Evolutionary conservation across 2,888 invertebrate genomes (phyloP), one percentile per base, ranked within the genome.

Genomic region (Operophtera brumata): DNA sequence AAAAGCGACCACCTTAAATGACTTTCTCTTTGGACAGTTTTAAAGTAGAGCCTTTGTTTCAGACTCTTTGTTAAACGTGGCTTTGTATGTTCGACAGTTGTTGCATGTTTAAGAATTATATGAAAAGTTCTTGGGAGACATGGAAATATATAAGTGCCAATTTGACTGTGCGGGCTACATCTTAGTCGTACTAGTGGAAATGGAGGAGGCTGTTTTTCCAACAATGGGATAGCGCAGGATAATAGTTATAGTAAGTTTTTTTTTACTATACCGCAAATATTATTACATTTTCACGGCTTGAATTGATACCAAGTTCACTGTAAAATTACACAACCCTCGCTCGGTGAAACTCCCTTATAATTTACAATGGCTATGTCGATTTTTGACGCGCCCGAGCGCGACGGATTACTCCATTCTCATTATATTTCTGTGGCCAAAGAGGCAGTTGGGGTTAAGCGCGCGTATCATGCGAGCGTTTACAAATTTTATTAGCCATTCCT

Each of bases 401-500:
- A 78, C 77, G 75, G 77, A 80, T 79, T 70, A 72, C 73, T 67
- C 69, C 69, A 66, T 75, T 75, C 75, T 84, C 86, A 81, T 85
- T 82, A 83, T 77, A 77, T 71, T 71, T 71, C 67, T 75, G 78
- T 76, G 78, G 67, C 74, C 57, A 57, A 77, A 77, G 73, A 76
- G 71, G 68, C 75, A 74, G 75, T 67, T 70, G 77, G 68, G 80
- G 84, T 83, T 86, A 89, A 88, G 82, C 81, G 82, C 78, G 77
- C 89, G 86, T 86, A 81, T 86, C 88, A 80, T 82, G 80, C 78
- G 79, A 75, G 77, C 84, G 82, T 82, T 87, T 84, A 84, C 84
- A 85, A 86, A 88, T 87, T 89, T 89, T 88, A 89, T 84, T 84
- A 81, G 82, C 79, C 80, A 69, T 72, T 77, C 82, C 59, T 59